Percentiles rank a stretch among this genome's conserved stretches.
Evolutionary conservation across 2,113 vertebrate species (phyloP).

Genomic region (Phainopepla nitens): DNA sequence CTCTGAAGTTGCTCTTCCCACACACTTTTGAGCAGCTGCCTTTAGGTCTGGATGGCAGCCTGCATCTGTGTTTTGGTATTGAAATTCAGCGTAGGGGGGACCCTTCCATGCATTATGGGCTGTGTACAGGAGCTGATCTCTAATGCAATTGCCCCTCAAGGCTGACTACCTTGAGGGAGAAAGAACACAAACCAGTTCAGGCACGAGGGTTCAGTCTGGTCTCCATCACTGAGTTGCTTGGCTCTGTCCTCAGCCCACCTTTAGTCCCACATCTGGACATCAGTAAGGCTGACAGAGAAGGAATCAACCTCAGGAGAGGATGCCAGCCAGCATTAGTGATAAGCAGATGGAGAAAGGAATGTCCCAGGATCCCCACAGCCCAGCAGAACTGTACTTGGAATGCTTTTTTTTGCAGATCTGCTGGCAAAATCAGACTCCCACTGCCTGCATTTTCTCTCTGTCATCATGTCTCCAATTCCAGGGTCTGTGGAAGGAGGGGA

Average conservation of each 20-base stretch:
- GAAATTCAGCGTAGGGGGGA: accelerated
- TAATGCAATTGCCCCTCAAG: not conserved
- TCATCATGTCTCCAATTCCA: not conserved
- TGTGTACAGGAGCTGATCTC: not conserved
- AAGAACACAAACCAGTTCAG: not conserved
- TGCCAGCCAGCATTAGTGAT: not conserved
- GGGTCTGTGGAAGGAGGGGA: not conserved
- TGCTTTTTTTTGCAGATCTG: not conserved
- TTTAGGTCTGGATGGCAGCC: not conserved
- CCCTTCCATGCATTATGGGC: not conserved
- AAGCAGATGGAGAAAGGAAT: not conserved
- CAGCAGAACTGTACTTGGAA: not conserved
- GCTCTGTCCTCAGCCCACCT: not conserved
- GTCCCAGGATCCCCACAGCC: not conserved
- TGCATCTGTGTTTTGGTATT: not conserved
- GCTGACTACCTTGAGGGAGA: accelerated
- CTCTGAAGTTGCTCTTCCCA: not conserved
- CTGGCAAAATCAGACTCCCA: not conserved
- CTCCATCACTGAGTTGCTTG: not conserved
- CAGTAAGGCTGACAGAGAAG: not conserved
- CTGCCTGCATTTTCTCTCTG: not conserved
- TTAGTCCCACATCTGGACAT: not conserved
- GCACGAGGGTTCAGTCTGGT: not conserved
- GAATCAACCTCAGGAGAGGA: not conserved
- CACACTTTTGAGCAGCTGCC: not conserved